Conservation (phyloP, 1,140 invertebrate genomes). For the Aporrectodea caliginosa region DNA sequence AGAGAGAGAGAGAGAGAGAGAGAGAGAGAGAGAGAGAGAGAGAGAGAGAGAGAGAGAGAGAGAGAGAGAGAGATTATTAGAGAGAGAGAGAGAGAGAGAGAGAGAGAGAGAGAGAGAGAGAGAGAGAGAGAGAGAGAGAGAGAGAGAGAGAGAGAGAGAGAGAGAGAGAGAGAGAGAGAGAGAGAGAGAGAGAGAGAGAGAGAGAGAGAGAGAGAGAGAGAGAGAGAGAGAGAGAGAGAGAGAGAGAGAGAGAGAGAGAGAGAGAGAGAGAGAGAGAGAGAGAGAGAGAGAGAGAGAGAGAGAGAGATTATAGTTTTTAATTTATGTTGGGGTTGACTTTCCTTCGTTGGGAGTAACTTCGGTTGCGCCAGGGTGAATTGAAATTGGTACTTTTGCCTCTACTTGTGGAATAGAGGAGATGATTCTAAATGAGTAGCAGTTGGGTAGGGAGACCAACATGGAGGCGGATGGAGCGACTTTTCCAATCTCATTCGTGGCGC, state of each 20-base stretch:
- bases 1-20: neutral
- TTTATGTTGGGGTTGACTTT: no score
- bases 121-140: neutral
- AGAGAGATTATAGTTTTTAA: no score
- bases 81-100: neutral
- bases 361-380: no score
- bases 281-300: neutral
- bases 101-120: neutral
- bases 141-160: neutral
- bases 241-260: slow-evolving; percentile 1
- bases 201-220: neutral
- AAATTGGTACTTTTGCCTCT: no score
- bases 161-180: neutral
- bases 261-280: slow-evolving; percentile 1
- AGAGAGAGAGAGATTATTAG: slow-evolving; percentile 1
- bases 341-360: no score
- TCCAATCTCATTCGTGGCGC: no score
- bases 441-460: no score
- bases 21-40: neutral
- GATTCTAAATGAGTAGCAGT: no score
- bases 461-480: no score
- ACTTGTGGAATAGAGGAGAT: no score
- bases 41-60: slow-evolving; percentile 1
- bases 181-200: neutral
- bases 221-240: neutral